Evolutionary conservation across 2,888 invertebrate genomes (phyloP).

Genomic region (Pollenia griseotomentosa): DNA sequence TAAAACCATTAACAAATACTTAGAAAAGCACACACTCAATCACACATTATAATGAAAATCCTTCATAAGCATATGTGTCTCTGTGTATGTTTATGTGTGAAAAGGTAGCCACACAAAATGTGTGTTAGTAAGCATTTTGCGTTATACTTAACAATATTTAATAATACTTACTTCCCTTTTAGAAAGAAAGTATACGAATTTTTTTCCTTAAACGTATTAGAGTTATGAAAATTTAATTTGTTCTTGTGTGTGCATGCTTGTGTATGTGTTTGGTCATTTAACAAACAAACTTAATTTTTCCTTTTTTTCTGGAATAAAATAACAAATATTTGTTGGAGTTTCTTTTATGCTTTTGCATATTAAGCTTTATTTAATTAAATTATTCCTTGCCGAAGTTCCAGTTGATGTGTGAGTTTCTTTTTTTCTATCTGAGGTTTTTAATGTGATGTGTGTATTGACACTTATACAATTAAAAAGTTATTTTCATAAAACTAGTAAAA

Average conservation of each 20-base stretch:
- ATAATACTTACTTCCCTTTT: neutral
- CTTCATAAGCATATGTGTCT: neutral
- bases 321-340: constrained; percentile 36
- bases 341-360: neutral
- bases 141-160: neutral
- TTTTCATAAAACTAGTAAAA: constrained; percentile 51
- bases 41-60: constrained; percentile 1
- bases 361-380: neutral
- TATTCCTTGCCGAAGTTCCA: neutral
- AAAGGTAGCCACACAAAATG: too few relatives aligned
- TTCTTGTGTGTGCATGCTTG: neutral
- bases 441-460: constrained; percentile 38
- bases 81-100: too few relatives aligned
- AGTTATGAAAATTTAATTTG: too few relatives aligned
- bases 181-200: neutral
- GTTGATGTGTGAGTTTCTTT: neutral
- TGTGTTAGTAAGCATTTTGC: neutral
- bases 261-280: constrained; percentile 8
- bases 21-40: neutral
- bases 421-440: constrained; percentile 7
- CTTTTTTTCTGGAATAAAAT: constrained; percentile 2
- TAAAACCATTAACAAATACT: neutral
- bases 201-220: too few relatives aligned
- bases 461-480: constrained; percentile 56
- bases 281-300: constrained; percentile 35